These are phyloP conservation scores for Petrosia ficiformis DNA, from an alignment of 37 sponge, comb jelly and placozoan genomes.

Conservation along the genomic window DNA sequence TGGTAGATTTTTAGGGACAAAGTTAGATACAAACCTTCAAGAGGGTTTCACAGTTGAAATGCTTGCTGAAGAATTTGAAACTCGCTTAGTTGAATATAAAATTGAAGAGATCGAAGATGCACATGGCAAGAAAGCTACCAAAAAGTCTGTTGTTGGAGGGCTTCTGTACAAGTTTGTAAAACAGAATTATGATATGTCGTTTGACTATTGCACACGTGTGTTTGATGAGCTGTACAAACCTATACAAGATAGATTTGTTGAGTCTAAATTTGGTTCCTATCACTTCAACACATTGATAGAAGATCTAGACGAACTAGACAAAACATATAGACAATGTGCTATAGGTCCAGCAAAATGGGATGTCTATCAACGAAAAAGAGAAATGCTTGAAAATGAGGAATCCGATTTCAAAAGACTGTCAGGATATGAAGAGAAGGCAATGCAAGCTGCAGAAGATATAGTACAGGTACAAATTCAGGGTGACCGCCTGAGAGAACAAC, in stretches of 20 bases:
- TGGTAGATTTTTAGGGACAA: too few relatives aligned
- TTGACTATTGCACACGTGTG: background rate
- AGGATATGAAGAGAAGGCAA: conserved; percentile 12
- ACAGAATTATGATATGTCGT: conserved; percentile 12
- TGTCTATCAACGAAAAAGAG: conserved; percentile 14
- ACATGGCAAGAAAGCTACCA: background rate
- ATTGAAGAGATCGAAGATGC: background rate
- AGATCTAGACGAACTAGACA: conserved; percentile 8
- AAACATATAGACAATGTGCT: conserved; percentile 5
- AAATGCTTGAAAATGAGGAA: background rate
- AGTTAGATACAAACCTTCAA: too few relatives aligned
- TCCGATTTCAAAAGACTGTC: background rate
- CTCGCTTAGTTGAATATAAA: background rate
- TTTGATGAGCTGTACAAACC: conserved; percentile 20
- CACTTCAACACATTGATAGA: background rate
- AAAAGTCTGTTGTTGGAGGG: conserved; percentile 28
- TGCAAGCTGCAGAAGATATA: background rate
- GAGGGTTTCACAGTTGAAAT: too few relatives aligned
- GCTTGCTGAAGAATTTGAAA: background rate
- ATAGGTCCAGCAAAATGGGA: conserved; percentile 46
- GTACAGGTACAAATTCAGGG: background rate
- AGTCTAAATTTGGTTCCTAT: background rate
- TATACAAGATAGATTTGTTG: background rate
- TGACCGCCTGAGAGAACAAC: background rate
- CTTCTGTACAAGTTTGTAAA: conserved; percentile 9